Evolutionary conservation across 92 coral and sea anemone genomes (phyloP), one percentile per base, ranked within the genome.

Genomic region (Anthopleura xanthogrammica): DNA sequence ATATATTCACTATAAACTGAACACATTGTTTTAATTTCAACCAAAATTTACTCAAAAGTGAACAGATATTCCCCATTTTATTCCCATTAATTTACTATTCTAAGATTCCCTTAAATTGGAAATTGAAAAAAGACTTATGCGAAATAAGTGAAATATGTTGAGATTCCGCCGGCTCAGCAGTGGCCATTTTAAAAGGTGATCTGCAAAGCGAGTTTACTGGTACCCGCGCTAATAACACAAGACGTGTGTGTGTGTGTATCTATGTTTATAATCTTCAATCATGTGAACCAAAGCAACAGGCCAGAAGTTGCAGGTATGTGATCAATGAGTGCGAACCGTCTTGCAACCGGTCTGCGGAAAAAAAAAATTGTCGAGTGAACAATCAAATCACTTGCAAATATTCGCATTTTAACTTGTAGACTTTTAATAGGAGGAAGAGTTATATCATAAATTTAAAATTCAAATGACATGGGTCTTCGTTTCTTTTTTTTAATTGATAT

Each of bases 201-300:
- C 4, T 68, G 74, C 43, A 68, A 68, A 68, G 43, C 74, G 74
- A 16, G 39, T 48, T 22, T 81, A 50, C 84, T 48, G 84, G 84
- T 81, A 81, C 84, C 84, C 36, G 84, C 50, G n/a, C 13, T 1
- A 9, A 20, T n/a, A 50, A 42, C 77, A 81, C 65, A 39, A 52
- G 60, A 23, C 46, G 42, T 68, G 42, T 68, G 41, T 68, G 41
- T 62, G 64, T 12, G 24, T 24, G 43, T 68, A 68, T 23, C 74
- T 68, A 68, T 68, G 74, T 68, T 68, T 68, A 68, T 68, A 19
- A 36, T 24, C 41, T 23, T 68, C 74, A 23, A 29, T 68, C 74
- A 68, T 68, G 74, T 68, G 74, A 68, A 68, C 74, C 74, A 68
- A 29, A 36, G 70, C 70, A 62, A n/a, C 24, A 5, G 70, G 70